Percentiles rank a stretch among this genome's conserved stretches.
Conservation (phyloP, 2,888 invertebrate genomes). For the Priocnemis perturbator region DNA sequence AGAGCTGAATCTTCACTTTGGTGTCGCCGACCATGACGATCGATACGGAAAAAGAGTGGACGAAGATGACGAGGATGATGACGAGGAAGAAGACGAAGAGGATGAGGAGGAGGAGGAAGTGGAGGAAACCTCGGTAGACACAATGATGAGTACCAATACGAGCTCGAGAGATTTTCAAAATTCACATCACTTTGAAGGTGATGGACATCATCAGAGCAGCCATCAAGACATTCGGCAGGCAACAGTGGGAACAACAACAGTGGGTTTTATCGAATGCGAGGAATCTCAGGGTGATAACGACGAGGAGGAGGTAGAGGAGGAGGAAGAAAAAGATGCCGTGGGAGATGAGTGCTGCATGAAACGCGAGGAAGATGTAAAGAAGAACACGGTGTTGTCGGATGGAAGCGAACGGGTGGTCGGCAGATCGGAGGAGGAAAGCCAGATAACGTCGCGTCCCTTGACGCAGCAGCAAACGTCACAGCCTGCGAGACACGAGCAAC, state of each 20-base stretch:
- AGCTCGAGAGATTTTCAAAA: too few relatives aligned
- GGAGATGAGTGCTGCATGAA: conserved; percentile 1
- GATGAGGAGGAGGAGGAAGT: conserved; percentile 53
- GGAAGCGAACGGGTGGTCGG: too few relatives aligned
- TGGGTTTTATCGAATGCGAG: too few relatives aligned
- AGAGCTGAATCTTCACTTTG: conserved; percentile 72
- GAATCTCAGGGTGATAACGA: conserved; percentile 61
- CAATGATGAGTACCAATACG: too few relatives aligned
- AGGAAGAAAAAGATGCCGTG: conserved; percentile 18
- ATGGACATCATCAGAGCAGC: too few relatives aligned
- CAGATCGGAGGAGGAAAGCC: too few relatives aligned
- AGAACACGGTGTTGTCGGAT: conserved; percentile 18
- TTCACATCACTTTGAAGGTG: too few relatives aligned
- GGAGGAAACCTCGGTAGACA: conserved; percentile 45
- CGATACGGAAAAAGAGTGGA: conserved; percentile 26
- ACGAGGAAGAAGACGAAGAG: conserved; percentile 46
- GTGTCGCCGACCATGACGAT: conserved; percentile 60
- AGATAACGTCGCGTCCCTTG: too few relatives aligned
- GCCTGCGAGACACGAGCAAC: conserved; percentile 48
- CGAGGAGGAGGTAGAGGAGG: conserved; percentile 42
- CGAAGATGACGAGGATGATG: conserved; percentile 12
- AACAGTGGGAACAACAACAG: too few relatives aligned
- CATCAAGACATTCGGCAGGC: too few relatives aligned
- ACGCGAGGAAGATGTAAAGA: conserved; percentile 42
- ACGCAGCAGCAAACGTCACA: too few relatives aligned